Evolutionary conservation across 30 jellyfish, hydroid and myxozoan genomes (phyloP), one percentile per base, ranked within the genome.

Genomic region (Catostylus mosaicus): DNA sequence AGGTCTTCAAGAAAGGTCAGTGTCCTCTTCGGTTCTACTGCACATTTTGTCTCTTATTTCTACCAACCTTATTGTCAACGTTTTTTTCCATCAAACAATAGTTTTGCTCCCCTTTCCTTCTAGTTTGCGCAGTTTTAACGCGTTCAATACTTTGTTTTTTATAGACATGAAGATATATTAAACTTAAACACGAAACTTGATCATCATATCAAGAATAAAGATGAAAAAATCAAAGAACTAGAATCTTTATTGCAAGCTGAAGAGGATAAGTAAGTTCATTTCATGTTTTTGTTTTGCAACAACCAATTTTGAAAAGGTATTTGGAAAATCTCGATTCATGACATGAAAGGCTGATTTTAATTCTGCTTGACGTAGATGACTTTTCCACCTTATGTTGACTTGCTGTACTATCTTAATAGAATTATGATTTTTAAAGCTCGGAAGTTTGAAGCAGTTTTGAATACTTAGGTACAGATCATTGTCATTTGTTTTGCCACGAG

Each of bases 121-220:
- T 40, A 40, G 14, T 40, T 7, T 40, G 54, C 20, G 14, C 20
- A 50, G 5, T 18, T 5, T 9, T 27, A 18, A 50, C 18, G 24
- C 27, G 6, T 8, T 50, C 19, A 3, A 8, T 50, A 0, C 38
- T 24, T 7, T 35, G 35, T 0, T 34, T 24, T 23, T 4, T 37
- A 1, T 60, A 87, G 96, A 65, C 87, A 88, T 23, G 96, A 94
- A 62, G 96, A 78, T 14, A 94, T 96, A 9, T 82, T 94, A 37
- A 73, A 75, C 35, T 69, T 94, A 31, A 94, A 94, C 88, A 88
- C 87, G 47, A 93, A 97, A 31, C 92, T 94, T 0, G 90, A 94
- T 82, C 94, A 76, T 26, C 81, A 95, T 66, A 75, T 85, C 59
- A 94, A 82, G 48, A 83, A 61, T 56, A 91, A 84, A n/a, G 99